Base-by-base conservation (phyloP, 1,140 invertebrate species). In the Stratiolaelaps scimitus region DNA sequence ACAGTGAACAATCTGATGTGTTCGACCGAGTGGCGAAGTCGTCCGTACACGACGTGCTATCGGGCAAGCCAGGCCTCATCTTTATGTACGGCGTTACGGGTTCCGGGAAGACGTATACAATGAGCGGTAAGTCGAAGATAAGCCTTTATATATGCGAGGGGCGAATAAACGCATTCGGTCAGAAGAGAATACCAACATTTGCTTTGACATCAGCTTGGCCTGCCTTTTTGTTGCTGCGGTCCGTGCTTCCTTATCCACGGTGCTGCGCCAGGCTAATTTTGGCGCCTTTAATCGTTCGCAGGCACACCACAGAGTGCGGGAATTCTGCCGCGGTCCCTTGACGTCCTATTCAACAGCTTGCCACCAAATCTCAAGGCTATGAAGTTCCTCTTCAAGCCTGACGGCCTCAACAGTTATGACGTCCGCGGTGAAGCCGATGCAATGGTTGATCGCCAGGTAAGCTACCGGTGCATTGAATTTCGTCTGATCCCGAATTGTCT, bases 41-140 rank as follows among this genome's bases (percentile, higher is more conserved):
- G 0, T 76, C 98, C 1, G 84, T 98, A 0, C 83, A 88, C 66
- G 78, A 83, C 70, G 72, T 83, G 0, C 65, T 83, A 1, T 72
- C 72, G 65, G 81, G 81, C 7, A 86, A 86, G 75, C 23, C 46
- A 73, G 73, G 86, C 44, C 77, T 94, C 23, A 75, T 98, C 6
- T 96, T 97, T 74, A 90, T 92, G 0, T 97, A 98, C 75, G 93
- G 94, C 26, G 88, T 97, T 1, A 97, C 93, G 4, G 90, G 90
- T 1, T 95, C 92, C 69, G 94, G 94, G 0, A 81, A 98, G 78
- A 97, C 94, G 0, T 92, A 85, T 72, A 97, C 92, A 1, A 93
- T 98, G 86, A 90, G 85, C 10, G 91, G 82, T 46, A 19, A n/a
- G 19, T 1, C 26, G 15, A n/a, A 48, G 15, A 60, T 60, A 40